Evolutionary conservation across 2,113 vertebrate species (phyloP), one percentile per base, ranked within the genome.

Genomic region (Corythornis vintsioides): DNA sequence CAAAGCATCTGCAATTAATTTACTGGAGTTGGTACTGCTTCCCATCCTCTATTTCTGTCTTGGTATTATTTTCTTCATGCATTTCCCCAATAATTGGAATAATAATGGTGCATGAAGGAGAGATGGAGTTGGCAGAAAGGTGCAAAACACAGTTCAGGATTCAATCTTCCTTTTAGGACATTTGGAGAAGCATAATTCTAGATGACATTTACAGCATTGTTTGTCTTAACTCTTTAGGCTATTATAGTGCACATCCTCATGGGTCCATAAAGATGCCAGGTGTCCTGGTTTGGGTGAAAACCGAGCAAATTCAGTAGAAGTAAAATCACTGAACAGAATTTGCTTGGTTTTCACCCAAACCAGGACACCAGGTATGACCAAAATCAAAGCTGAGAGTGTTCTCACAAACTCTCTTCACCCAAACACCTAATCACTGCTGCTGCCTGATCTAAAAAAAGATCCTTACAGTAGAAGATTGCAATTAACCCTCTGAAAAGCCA

Each of bases 161-260:
- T 26, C 40, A 45, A 16, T 16, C 3, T 0, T 86, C 47, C 38
- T 90, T 93, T 82, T 33, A 72, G 71, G 71, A 60, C 50, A 66
- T 87, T 74, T 89, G 52, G 67, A 91, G 60, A 35, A 6, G 50
- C 70, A 29, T 59, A 83, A 73, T 86, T 93, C 71, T 75, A 33
- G 50, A 31, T 82, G 38, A 76, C 71, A 79, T 89, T 88, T 93
- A 88, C 48, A 78, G 53, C 76, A 71, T 40, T 88, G 59, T 85
- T 94, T 93, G 29, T 83, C 77, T 81, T 81, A 82, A 86, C 73
- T 90, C 33, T 74, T 90, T 50, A 61, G 42, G 33, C 61, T 75
- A 28, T 66, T 79, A n/a, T 13, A 84, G 33, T 28, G 22, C 50
- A 78, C 31, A 76, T 79, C 87, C 63, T 78, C 63, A 25, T 7